Conservation (phyloP, 1,140 invertebrate species). For the Drosophila virilis region DNA sequence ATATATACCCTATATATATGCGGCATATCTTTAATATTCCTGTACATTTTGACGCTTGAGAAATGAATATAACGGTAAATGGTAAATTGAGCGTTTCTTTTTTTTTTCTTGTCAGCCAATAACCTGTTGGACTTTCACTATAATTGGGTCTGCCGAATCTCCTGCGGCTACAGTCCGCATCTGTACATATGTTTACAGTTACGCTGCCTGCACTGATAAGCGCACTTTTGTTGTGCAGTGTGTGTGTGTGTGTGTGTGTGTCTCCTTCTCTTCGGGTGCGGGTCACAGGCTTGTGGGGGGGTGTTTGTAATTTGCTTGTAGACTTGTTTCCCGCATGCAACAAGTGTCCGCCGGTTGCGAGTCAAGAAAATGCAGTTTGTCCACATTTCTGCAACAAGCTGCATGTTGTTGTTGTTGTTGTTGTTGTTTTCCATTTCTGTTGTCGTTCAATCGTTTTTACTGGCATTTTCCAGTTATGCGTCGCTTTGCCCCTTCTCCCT, state of each 20-base stretch:
- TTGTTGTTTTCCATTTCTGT: constrained; percentile 29
- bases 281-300: constrained; percentile 4
- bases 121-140: constrained; percentile 46
- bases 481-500: not conserved
- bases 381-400: constrained; percentile 30
- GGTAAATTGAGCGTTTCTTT: constrained; percentile 11
- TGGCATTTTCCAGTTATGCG: constrained; percentile 37
- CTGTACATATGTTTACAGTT: constrained; percentile 35
- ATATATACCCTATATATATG: no score
- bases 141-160: constrained; percentile 26
- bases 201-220: constrained; percentile 30
- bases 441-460: constrained; percentile 30
- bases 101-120: constrained; percentile 14
- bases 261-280: not conserved
- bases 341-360: constrained; percentile 19
- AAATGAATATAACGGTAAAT: not conserved
- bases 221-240: not conserved
- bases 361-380: constrained; percentile 38
- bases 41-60: not conserved
- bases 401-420: constrained; percentile 10
- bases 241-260: not conserved
- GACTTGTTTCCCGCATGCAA: constrained; percentile 22
- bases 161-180: not conserved
- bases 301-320: not conserved
- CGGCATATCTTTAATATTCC: not conserved